Conservation (phyloP, 2,888 invertebrate genomes). For the Hermaeophaga mercurialis region DNA sequence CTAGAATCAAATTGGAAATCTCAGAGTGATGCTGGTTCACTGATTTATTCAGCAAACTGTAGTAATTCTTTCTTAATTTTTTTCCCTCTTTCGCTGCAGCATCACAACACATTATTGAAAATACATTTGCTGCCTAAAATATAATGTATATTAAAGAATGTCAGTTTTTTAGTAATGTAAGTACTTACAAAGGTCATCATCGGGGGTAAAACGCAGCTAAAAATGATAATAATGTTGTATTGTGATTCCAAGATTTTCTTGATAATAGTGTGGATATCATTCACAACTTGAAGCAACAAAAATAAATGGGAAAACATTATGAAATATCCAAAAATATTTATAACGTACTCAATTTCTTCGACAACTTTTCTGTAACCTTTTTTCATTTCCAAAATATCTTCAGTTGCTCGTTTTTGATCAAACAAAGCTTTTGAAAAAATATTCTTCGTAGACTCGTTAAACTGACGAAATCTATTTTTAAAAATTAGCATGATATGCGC, state of each 20-base stretch:
- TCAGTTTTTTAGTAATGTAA: too few species aligned
- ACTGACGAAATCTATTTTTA: constrained; percentile 1
- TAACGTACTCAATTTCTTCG: not conserved
- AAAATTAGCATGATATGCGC: constrained; percentile 9
- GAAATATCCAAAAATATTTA: constrained; percentile 10
- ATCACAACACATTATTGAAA: constrained; percentile 16
- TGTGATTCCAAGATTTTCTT: not conserved
- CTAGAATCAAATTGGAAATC: not conserved
- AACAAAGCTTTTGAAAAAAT: not conserved
- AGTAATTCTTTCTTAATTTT: constrained; percentile 4
- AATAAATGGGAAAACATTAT: constrained; percentile 5
- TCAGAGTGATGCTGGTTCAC: not conserved
- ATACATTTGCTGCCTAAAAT: constrained; percentile 10
- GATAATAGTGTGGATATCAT: constrained; percentile 7
- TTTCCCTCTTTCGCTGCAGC: constrained; percentile 4
- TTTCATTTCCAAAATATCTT: constrained; percentile 2
- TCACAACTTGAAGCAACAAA: constrained; percentile 9
- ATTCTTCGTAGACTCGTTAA: not conserved
- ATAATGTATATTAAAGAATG: not conserved
- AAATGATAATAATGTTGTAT: not conserved
- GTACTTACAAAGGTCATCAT: constrained; percentile 16
- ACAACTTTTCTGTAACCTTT: not conserved
- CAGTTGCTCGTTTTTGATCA: not conserved
- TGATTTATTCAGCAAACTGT: constrained; percentile 1
- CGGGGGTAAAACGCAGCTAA: not conserved